These are phyloP conservation scores for Panurus biarmicus DNA, from an alignment of 2,113 vertebrate genomes.

Conservation along the genomic window DNA sequence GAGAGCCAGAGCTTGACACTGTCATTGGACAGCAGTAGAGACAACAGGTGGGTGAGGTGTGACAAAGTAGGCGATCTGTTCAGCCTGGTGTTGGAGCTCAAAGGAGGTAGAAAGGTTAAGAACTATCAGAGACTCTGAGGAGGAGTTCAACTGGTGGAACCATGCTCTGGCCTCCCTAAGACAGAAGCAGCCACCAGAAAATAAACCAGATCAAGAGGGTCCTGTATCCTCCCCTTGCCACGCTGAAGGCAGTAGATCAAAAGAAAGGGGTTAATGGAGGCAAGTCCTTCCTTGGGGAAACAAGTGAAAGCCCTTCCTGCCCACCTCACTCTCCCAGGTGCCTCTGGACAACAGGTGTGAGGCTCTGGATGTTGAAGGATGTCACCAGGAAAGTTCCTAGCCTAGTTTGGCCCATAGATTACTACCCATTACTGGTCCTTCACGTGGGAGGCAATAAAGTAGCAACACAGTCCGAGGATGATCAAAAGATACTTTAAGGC, in stretches of 20 bases:
- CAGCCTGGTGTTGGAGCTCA: not conserved
- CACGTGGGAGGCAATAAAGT: not conserved
- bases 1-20: not conserved
- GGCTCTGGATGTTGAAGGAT: not conserved
- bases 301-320: not conserved
- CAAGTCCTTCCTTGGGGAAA: not conserved
- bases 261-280: not conserved
- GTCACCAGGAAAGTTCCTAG: not conserved
- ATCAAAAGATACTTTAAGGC: not conserved
- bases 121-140: not conserved
- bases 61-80: not conserved
- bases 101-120: not conserved
- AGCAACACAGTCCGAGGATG: not conserved
- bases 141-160: not conserved
- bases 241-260: not conserved
- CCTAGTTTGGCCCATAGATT: not conserved
- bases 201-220: not conserved
- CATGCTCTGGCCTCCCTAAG: not conserved
- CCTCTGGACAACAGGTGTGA: not conserved
- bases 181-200: not conserved
- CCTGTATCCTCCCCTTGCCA: not conserved
- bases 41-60: not conserved
- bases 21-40: not conserved
- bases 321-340: not conserved
- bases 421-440: not conserved